Conservation (phyloP, 2,888 invertebrate species). For the Dendrolimus houi region DNA sequence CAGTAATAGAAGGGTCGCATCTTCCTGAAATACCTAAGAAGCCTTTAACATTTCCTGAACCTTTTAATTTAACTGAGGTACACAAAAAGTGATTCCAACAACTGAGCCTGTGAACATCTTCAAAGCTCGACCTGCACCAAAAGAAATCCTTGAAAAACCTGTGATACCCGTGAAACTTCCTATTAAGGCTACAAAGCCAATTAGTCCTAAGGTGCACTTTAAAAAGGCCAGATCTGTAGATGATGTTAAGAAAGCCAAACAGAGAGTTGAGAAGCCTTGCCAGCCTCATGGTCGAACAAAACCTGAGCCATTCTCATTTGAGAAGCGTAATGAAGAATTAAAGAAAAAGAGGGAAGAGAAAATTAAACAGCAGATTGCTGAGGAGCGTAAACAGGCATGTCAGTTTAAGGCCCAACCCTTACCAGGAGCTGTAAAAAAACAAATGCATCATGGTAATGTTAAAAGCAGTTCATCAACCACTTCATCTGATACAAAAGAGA, state of each 20-base stretch:
- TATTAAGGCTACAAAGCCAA: constrained; percentile 37
- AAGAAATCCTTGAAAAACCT: constrained; percentile 63
- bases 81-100: constrained; percentile 43
- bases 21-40: constrained; percentile 72
- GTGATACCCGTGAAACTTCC: constrained; percentile 43
- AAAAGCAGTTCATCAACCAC: constrained; percentile 40
- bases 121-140: constrained; percentile 80
- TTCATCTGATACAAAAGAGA: constrained; percentile 64
- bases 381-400: constrained; percentile 75
- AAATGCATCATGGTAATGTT: constrained; percentile 36
- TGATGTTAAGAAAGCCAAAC: constrained; percentile 21
- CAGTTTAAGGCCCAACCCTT: constrained; percentile 84
- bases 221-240: constrained; percentile 40
- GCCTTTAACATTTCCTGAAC: constrained; percentile 76
- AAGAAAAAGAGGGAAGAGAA: constrained; percentile 76
- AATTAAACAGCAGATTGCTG: constrained; percentile 75
- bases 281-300: constrained; percentile 40
- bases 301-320: constrained; percentile 82
- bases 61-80: constrained; percentile 79
- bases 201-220: constrained; percentile 51
- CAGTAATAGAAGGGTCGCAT: constrained; percentile 69
- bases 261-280: constrained; percentile 19
- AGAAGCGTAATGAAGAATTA: constrained; percentile 76
- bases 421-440: constrained; percentile 69
- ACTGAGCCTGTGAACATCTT: constrained; percentile 47